Evolutionary conservation across 2,113 vertebrate species (phyloP), one percentile per base, ranked within the genome.

Genomic region (Megaleporinus macrocephalus): DNA sequence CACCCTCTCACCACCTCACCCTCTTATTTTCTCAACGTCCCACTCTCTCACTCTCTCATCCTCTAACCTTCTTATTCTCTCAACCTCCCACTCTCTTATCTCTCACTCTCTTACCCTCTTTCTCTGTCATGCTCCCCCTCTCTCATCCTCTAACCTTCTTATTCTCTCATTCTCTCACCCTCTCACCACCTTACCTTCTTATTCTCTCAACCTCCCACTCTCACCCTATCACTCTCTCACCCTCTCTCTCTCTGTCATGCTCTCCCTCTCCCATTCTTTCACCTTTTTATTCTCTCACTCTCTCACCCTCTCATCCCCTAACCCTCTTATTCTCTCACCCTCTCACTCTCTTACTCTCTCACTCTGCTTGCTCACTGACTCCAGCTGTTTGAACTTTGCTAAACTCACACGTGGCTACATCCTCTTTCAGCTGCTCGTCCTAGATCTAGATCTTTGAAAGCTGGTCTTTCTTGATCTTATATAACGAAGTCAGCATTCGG

Each of bases 181-280:
- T 55, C 2, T 22, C 18, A 1, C 53, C 20, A 1, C 7, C 53
- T 55, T 16, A 3, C 53, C 20, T 7, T 22, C 53, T 55, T 7
- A 15, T 16, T 14, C 53, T 55, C 18, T 18, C 18, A 15, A 5
- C 3, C 18, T 22, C 18, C 20, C 18, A 3, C 53, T 55, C 15
- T 22, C 4, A 15, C 53, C 7, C 47, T 78, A 15, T 49, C 41
- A 49, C 16, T 49, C 30, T 57, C 26, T 70, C 12, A 33, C 24
- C 13, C 22, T 76, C 72, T 69, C 44, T 73, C 55, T 70, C 29
- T 78, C 62, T n/a, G 73, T 36, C 70, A 72, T 24, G 57, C 51
- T 59, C 61, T 71, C 55, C 78, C 44, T 63, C 18, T 77, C 65
- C 27, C 7, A 7, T 7, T 36, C 36, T 36, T 7, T 36, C 7